Evolutionary conservation across 1,140 invertebrate species (phyloP), one percentile per base, ranked within the genome.

Genomic region (Apis cerana): DNA sequence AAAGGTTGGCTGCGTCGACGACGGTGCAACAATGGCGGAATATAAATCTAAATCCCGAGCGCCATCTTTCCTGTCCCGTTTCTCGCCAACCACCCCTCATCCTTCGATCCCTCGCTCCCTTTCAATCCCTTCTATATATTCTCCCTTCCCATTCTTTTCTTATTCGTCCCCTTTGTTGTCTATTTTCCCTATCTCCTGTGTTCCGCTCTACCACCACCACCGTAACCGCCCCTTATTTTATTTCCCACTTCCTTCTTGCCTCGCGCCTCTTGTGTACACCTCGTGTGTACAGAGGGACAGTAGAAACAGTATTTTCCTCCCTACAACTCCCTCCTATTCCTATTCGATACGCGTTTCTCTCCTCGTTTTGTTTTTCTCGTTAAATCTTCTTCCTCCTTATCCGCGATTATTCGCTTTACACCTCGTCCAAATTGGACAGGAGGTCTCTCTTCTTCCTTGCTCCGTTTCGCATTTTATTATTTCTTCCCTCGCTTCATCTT

Each of bases 11-110:
- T 64, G 33, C 54, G 77, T 50, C 76, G 74, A 72, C 79, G 80
- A 75, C 74, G 79, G 76, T 83, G 81, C 85, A 89, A 89, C 87
- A 88, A 88, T 88, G 82, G 82, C 67, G 69, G 88, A 90, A 90
- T 91, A 91, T 91, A 89, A 91, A 91, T 91, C 86, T 89, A 90
- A 91, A 91, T 90, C 89, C 83, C 77, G 72, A 79, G 75, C 86
- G 78, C 79, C 80, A 88, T 89, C 85, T 80, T 87, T 87, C 85
- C 74, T 81, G 61, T 72, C 74, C 79, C 69, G 61, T 74, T 33
- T 80, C 67, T 75, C 15, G 48, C 75, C 65, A 56, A 27, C 62
- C 15, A 58, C 17, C 74, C 61, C 70, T 61, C 52, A 15, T 69
- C 19, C 68, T 82, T 87, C 81, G 75, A 84, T 87, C 82, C 82